These are phyloP conservation scores for Cremastobaeus sp. DNA, from an alignment of 2,888 invertebrate species.

Conservation along the genomic window DNA sequence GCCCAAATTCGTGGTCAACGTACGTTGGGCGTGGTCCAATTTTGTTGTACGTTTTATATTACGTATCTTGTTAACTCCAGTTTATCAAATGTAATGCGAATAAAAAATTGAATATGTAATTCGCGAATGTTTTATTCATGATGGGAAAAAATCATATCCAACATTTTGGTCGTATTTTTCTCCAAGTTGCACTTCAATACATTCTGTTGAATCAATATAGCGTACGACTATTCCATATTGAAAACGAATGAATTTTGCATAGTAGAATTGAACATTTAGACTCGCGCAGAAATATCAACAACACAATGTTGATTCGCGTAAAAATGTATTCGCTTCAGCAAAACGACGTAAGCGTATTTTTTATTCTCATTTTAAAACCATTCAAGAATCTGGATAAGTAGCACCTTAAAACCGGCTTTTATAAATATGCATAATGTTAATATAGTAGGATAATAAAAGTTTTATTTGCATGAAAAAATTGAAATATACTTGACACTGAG, in stretches of 20 bases:
- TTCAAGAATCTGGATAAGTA: too few species aligned
- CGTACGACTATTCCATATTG: constrained; percentile 21
- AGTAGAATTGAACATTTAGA: constrained; percentile 17
- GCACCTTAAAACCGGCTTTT: too few species aligned
- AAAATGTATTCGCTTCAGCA: constrained; percentile 16
- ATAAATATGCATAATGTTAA: too few species aligned
- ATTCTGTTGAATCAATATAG: constrained; percentile 26
- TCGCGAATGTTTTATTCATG: constrained; percentile 27
- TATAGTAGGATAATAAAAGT: too few species aligned
- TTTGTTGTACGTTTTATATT: too few species aligned
- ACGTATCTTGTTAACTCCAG: too few species aligned
- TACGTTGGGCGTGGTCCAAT: too few species aligned
- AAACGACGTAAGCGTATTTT: constrained; percentile 4
- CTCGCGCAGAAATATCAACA: constrained; percentile 14
- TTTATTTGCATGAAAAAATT: too few species aligned
- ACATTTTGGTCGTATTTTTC: not conserved
- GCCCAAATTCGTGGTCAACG: too few species aligned
- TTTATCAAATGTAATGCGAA: too few species aligned
- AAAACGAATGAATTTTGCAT: constrained; percentile 33
- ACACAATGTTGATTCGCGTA: constrained; percentile 16
- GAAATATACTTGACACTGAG: too few species aligned
- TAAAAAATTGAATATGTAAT: too few species aligned
- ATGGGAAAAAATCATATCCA: constrained; percentile 1
- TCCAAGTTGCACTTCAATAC: constrained; percentile 16
- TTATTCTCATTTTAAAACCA: constrained; percentile 4